These are phyloP conservation scores for Nudaria mundana DNA, from an alignment of 2,888 invertebrate genomes.

Conservation along the genomic window DNA sequence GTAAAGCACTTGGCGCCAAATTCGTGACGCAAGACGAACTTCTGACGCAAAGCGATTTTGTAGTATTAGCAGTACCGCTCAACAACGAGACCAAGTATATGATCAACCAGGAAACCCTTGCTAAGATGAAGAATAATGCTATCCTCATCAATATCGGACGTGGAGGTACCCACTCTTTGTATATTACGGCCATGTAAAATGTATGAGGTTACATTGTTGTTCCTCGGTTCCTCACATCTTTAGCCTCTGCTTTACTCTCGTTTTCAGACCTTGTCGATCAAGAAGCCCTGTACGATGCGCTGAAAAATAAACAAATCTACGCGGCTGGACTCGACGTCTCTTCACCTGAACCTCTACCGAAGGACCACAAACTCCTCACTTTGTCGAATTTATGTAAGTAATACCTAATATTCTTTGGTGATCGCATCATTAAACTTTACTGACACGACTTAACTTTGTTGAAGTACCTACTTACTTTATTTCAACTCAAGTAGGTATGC, in stretches of 20 bases:
- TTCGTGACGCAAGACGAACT: constrained; percentile 87
- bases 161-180: too few species aligned
- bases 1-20: constrained; percentile 77
- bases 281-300: constrained; percentile 88
- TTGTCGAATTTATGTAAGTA: constrained; percentile 80
- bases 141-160: constrained; percentile 94
- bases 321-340: constrained; percentile 96
- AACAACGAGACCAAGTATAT: constrained; percentile 89
- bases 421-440: too few species aligned
- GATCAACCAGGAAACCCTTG: constrained; percentile 88
- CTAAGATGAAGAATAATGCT: constrained; percentile 92
- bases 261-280: constrained; percentile 86
- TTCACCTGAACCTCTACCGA: constrained; percentile 93
- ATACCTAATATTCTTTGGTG: too few species aligned
- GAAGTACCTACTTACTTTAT: too few species aligned
- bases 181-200: too few species aligned
- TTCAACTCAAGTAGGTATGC: too few species aligned
- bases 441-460: too few species aligned
- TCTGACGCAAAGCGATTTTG: constrained; percentile 90
- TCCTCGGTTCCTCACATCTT: too few species aligned
- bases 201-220: too few species aligned
- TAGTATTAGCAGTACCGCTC: constrained; percentile 89
- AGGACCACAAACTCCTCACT: constrained; percentile 87
- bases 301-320: constrained; percentile 87
- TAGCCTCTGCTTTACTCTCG: too few species aligned